These are phyloP conservation scores for Caenorhabditis inopinata DNA, from an alignment of 1,140 invertebrate species.

Conservation along the genomic window DNA sequence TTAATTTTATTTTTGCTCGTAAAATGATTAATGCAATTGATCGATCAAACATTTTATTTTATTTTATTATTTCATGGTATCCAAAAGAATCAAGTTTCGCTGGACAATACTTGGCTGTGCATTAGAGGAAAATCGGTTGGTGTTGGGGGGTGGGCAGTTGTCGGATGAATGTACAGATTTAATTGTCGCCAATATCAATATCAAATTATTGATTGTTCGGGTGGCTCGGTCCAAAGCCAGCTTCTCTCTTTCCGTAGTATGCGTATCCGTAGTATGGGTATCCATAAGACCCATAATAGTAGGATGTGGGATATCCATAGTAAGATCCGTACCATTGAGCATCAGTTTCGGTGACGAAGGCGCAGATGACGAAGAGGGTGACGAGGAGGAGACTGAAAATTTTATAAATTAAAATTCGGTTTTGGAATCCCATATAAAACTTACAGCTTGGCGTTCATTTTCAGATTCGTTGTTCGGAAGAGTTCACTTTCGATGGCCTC, in stretches of 20 bases:
- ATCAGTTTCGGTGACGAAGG: conserved; percentile 33
- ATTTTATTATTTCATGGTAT: background rate
- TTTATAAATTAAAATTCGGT: background rate
- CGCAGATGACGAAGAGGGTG: conserved; percentile 31
- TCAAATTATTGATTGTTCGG: conserved; percentile 2
- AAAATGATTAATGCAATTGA: background rate
- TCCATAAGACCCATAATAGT: background rate
- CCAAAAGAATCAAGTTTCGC: background rate
- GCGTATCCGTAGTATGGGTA: conserved; percentile 8
- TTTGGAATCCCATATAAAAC: background rate
- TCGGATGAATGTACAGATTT: background rate
- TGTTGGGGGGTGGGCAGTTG: background rate
- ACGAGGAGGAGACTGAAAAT: conserved; percentile 39
- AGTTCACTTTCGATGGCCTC: background rate
- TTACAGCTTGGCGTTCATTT: conserved; percentile 36
- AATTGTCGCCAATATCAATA: background rate
- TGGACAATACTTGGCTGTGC: background rate
- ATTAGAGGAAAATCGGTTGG: too few relatives aligned
- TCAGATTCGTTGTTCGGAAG: background rate
- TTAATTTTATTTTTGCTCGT: too few relatives aligned
- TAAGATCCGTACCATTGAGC: conserved; percentile 22
- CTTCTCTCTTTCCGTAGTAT: conserved; percentile 39
- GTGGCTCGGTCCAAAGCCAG: conserved; percentile 19
- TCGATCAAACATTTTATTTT: background rate
- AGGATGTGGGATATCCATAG: background rate